phyloP scores from a whole-genome alignment of 1,140 invertebrate genomes.

The Drosophila persimilis region DNA sequence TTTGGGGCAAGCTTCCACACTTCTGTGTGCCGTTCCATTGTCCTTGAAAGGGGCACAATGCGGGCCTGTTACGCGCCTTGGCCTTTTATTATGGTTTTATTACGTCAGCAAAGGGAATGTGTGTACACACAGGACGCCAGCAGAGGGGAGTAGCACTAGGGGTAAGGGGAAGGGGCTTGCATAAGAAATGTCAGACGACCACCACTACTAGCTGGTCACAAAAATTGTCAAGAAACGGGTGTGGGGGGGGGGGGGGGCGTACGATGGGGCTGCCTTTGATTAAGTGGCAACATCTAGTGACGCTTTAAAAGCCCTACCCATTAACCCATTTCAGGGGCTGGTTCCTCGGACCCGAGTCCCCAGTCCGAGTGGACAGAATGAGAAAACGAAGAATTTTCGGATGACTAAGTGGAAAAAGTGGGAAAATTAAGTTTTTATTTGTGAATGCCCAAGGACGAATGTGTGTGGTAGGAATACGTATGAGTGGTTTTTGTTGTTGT shows the following conservation, averaged over 20 bases:
- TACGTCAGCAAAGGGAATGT: constrained; percentile 56
- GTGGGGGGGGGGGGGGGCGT: neutral
- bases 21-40: constrained; percentile 20
- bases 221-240: neutral
- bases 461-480: neutral
- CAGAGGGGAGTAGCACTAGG: neutral
- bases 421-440: constrained; percentile 13
- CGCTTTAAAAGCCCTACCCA: constrained; percentile 12
- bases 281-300: constrained; percentile 30
- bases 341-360: neutral
- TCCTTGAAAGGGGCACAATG: constrained; percentile 67
- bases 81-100: constrained; percentile 68
- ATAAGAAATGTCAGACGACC: constrained; percentile 44
- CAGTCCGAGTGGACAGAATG: no score
- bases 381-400: neutral
- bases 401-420: constrained; percentile 1
- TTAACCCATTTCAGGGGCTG: constrained; percentile 18
- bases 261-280: constrained; percentile 23
- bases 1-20: neutral
- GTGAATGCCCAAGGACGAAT: constrained; percentile 7
- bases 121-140: neutral
- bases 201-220: neutral
- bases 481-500: no score
- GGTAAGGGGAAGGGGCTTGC: constrained; percentile 26
- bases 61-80: constrained; percentile 44